These are phyloP conservation scores for Drosophila cracens DNA, from an alignment of 2,888 invertebrate species.

Conservation along the genomic window DNA sequence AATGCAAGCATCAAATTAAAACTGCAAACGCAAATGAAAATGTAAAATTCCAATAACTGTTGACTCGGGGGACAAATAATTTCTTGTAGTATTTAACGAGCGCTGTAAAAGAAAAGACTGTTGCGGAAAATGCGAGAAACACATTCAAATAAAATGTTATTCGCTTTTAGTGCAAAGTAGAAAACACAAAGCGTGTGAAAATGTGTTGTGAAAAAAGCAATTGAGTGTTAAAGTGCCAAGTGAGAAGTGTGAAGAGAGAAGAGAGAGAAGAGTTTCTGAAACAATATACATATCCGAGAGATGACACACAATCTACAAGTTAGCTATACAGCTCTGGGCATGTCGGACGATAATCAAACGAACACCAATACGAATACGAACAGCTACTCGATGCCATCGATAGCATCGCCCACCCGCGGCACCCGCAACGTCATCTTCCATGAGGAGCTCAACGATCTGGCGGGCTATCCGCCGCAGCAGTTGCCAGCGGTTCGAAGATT, in stretches of 20 bases:
- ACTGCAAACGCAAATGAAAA: slow-evolving; percentile 19
- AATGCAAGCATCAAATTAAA: slow-evolving; percentile 32
- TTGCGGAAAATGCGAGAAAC: slow-evolving; percentile 1
- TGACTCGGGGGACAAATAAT: not conserved
- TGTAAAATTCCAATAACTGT: slow-evolving; percentile 36
- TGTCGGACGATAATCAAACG: slow-evolving; percentile 85
- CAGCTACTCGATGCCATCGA: slow-evolving; percentile 82
- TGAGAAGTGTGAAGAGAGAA: not conserved
- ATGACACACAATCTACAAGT: slow-evolving; percentile 85
- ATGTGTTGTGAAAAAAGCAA: slow-evolving; percentile 15
- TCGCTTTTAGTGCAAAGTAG: not conserved
- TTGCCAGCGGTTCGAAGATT: slow-evolving; percentile 81
- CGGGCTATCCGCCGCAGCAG: slow-evolving; percentile 78
- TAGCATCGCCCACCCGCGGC: slow-evolving; percentile 76
- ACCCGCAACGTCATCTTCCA: slow-evolving; percentile 84
- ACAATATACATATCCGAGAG: slow-evolving; percentile 54
- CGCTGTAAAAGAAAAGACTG: slow-evolving; percentile 23
- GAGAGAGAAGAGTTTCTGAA: slow-evolving; percentile 4
- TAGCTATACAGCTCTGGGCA: slow-evolving; percentile 85
- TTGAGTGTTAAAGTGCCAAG: not conserved
- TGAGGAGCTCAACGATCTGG: slow-evolving; percentile 77
- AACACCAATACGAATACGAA: slow-evolving; percentile 53
- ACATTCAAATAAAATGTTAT: not conserved
- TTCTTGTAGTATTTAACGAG: slow-evolving; percentile 35
- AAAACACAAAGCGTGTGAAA: slow-evolving; percentile 16